Base-by-base conservation (phyloP, 2,797 vertebrate genomes). In the Lagorchestes hirsutus region DNA sequence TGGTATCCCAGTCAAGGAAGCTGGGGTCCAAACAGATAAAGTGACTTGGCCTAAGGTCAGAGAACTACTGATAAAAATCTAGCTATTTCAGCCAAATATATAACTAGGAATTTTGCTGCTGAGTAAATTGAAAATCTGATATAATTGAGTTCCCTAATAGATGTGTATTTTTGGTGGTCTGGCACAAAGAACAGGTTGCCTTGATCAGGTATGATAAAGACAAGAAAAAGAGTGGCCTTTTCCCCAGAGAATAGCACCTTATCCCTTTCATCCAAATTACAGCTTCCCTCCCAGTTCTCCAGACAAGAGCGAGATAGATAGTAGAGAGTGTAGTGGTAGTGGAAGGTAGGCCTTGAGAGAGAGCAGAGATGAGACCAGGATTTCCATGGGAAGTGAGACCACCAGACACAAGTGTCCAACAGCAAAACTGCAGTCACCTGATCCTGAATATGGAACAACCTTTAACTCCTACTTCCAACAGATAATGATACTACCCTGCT, bases 1-100 rank as follows among this genome's bases (percentile, higher is more conserved):
- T 90, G 29, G 67, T 74, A 93, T 91, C 54, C 4, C 93, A 92
- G 40, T 74, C 93, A 59, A 96, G 46, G 10, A 58, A 92, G 90
- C 93, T 90, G 34, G 59, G 54, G 0, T 5, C 9, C 13, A 11
- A 93, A 87, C 91, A 0, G 1, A 54, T 50, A 67, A 94, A 90
- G 5, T 67, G 90, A 82, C 1, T 91, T 91, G 28, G 74, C 24
- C 28, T 22, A 54, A 59, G 57, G 52, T 92, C 4, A 46, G 27
- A 50, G 74, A 46, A 46, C 40, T 50, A 87, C 24, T 46, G 74
- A 87, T 87, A 58, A 87, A 87, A 74, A 87, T 27, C 22, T 87
- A 50, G 9, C 74, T 87, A 27, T 87, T 50, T 40, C 4, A 3
- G 50, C 40, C 34, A 87, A 50, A 28, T 27, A 50, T 27, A 87